Conservation (phyloP, 1,140 invertebrate species). For the Liolophura sinensis region DNA sequence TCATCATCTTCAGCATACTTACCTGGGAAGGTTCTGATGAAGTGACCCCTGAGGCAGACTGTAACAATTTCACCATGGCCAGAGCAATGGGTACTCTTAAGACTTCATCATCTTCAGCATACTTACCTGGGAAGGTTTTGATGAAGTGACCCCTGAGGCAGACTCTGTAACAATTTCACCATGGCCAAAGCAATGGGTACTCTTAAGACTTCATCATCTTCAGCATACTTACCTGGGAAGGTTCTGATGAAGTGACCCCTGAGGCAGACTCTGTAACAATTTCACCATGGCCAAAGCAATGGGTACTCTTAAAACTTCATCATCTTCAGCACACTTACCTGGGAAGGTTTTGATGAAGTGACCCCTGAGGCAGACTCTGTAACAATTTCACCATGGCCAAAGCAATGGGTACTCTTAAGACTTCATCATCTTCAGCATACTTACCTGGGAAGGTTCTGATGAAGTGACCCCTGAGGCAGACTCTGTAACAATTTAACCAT, state of each 20-base stretch:
- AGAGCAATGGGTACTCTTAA: slow-evolving; percentile 87
- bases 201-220: slow-evolving; percentile 85
- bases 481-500: slow-evolving; percentile 89
- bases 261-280: slow-evolving; percentile 84
- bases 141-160: slow-evolving; percentile 76
- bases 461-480: slow-evolving; percentile 75
- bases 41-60: slow-evolving; percentile 78
- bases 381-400: slow-evolving; percentile 88
- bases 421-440: slow-evolving; percentile 77
- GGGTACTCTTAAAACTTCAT: slow-evolving; percentile 87
- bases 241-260: slow-evolving; percentile 72
- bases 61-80: slow-evolving; percentile 87
- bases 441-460: slow-evolving; percentile 78
- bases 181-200: slow-evolving; percentile 91
- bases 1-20: slow-evolving; percentile 76
- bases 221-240: slow-evolving; percentile 73
- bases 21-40: slow-evolving; percentile 79
- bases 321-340: slow-evolving; percentile 75
- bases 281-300: slow-evolving; percentile 92
- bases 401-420: slow-evolving; percentile 87
- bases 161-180: slow-evolving; percentile 86
- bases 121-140: slow-evolving; percentile 77
- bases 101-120: slow-evolving; percentile 81
- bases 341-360: slow-evolving; percentile 77
- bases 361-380: slow-evolving; percentile 79